Percentiles rank a stretch among this genome's conserved stretches.
phyloP scores from a whole-genome alignment of 1,140 invertebrate species.

The Drosophila fuyamai region DNA sequence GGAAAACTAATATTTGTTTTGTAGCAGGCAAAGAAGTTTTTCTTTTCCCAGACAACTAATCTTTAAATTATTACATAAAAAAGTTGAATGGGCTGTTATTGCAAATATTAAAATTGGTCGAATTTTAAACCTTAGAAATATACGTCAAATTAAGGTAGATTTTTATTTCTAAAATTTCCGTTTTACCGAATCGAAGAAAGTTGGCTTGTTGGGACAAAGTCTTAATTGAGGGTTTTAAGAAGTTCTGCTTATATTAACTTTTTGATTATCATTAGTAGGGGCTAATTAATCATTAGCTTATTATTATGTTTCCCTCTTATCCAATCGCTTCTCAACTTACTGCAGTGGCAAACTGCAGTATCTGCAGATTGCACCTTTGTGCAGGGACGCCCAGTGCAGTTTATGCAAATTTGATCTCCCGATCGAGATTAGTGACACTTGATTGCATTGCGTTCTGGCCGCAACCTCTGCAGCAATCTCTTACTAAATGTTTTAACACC shows the following conservation, averaged over 20 bases:
- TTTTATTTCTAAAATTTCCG: no score
- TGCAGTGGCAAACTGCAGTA: conserved; percentile 12
- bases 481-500: conserved; percentile 79
- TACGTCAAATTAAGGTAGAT: no score
- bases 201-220: no score
- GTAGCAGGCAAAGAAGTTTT: no score
- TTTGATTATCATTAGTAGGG: not conserved
- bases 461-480: not conserved
- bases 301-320: not conserved
- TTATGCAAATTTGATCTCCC: conserved; percentile 65
- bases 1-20: no score
- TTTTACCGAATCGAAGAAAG: no score
- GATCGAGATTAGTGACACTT: conserved; percentile 66
- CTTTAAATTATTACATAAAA: no score
- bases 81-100: no score
- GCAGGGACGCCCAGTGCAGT: conserved; percentile 17
- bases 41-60: no score
- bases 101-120: no score
- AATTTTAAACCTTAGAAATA: no score
- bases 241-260: not conserved
- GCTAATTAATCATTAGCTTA: not conserved
- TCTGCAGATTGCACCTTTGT: not conserved
- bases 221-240: no score
- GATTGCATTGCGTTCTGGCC: conserved; percentile 41
- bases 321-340: conserved; percentile 12